A percentile compares a stretch with the other conserved stretches of the same genome.
These are phyloP conservation scores for Phylloscopus collybita DNA, from an alignment of 2,797 vertebrate genomes.

Conservation along the genomic window DNA sequence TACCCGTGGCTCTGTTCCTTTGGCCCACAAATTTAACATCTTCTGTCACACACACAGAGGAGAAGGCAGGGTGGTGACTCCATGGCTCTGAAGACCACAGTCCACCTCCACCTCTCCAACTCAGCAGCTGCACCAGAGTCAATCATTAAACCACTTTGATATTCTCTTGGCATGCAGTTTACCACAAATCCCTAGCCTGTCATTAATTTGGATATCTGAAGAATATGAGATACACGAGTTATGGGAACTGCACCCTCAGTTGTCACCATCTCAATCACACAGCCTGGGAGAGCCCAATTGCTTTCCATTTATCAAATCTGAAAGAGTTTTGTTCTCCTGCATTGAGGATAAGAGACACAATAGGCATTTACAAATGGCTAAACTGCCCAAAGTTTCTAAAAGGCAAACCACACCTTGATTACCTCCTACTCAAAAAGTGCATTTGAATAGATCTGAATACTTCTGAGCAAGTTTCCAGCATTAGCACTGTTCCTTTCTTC, in stretches of 20 bases:
- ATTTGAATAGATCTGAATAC: not conserved
- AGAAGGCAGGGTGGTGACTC: not conserved
- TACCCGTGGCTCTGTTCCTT: not conserved
- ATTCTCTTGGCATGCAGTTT: not conserved
- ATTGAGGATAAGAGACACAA: not conserved
- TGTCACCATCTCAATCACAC: not conserved
- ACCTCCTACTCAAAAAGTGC: not conserved
- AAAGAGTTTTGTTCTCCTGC: not conserved
- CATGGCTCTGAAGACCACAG: not conserved
- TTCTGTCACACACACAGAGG: not conserved
- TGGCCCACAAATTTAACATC: not conserved
- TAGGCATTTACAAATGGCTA: not conserved
- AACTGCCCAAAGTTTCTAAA: not conserved
- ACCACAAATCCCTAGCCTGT: not conserved
- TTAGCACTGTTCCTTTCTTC: not conserved
- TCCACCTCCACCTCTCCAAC: not conserved
- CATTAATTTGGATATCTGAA: not conserved
- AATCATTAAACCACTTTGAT: not conserved
- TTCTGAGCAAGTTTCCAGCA: not conserved
- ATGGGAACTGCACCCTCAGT: not conserved
- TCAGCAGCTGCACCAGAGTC: not conserved
- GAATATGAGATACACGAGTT: not conserved
- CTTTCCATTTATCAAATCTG: not conserved
- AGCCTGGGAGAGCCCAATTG: accelerated
- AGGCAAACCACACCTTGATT: not conserved